Evolutionary conservation across 2,797 vertebrate species (phyloP).

Genomic region (Echeneis naucrates): DNA sequence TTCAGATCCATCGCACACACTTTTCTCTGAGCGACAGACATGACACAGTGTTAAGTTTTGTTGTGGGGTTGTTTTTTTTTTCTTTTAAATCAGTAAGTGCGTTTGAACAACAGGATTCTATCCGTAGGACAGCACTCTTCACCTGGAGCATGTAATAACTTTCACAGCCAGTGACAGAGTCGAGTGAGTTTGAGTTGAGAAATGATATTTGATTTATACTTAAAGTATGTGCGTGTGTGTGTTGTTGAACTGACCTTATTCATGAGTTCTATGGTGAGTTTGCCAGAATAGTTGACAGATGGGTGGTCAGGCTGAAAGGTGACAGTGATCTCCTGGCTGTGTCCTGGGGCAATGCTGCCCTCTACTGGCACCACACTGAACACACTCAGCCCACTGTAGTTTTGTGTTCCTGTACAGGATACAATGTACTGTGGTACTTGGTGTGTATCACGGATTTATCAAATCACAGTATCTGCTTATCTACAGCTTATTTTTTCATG

Average conservation of each 20-base stretch:
- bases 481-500: not conserved
- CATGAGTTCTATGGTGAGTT: slow-evolving; percentile 86
- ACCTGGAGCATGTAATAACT: not conserved
- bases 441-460: not conserved
- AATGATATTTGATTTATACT: not conserved
- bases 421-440: not conserved
- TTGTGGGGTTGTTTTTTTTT: too few species aligned
- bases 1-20: slow-evolving; percentile 86
- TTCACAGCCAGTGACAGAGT: slow-evolving; percentile 6
- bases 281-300: slow-evolving; percentile 87
- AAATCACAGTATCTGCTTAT: not conserved
- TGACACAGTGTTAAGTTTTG: slow-evolving; percentile 18
- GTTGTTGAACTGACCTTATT: slow-evolving; percentile 83
- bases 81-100: not conserved
- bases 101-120: not conserved
- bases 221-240: slow-evolving; percentile 16
- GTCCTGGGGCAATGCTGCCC: slow-evolving; percentile 84
- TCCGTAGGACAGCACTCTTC: not conserved
- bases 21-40: slow-evolving; percentile 75
- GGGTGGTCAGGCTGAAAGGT: slow-evolving; percentile 93
- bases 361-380: slow-evolving; percentile 87
- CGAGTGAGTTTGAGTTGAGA: slow-evolving; percentile 11
- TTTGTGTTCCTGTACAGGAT: slow-evolving; percentile 86
- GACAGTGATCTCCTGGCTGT: slow-evolving; percentile 84
- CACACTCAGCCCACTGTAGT: slow-evolving; percentile 87